Evolutionary conservation across 2,888 invertebrate species (phyloP).

Genomic region (Laothoe populi): DNA sequence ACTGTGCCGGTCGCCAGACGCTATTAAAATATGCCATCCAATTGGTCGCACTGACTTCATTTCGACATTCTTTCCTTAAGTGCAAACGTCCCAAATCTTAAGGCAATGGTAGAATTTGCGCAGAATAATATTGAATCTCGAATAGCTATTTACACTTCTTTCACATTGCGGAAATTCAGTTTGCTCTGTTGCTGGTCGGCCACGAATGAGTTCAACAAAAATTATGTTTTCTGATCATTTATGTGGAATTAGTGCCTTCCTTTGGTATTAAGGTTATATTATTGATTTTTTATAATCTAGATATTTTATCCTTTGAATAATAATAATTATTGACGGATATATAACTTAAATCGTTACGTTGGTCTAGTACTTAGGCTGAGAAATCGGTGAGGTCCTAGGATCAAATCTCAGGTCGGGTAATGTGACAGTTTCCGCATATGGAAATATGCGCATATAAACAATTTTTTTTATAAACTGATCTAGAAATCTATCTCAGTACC

Average conservation of each 20-base stretch:
- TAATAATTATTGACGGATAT: too few species aligned
- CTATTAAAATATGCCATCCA: conserved; percentile 79
- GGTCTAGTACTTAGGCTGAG: too few species aligned
- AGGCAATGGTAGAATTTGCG: conserved; percentile 60
- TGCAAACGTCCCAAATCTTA: conserved; percentile 53
- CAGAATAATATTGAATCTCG: conserved; percentile 61
- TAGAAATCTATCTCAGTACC: too few species aligned
- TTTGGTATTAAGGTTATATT: background rate
- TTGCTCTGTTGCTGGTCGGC: conserved; percentile 23
- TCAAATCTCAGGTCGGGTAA: too few species aligned
- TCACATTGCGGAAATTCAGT: conserved; percentile 31
- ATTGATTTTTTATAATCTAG: too few species aligned
- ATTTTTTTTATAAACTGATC: too few species aligned
- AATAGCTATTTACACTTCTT: conserved; percentile 52
- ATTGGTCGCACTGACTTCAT: conserved; percentile 70
- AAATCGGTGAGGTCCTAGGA: too few species aligned
- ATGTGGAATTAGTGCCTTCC: background rate
- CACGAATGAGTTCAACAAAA: background rate
- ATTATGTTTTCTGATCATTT: background rate
- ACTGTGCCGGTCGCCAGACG: conserved; percentile 75
- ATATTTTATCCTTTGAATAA: background rate
- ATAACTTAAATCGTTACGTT: too few species aligned
- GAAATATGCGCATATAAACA: too few species aligned
- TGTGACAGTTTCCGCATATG: too few species aligned
- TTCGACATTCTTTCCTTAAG: conserved; percentile 52